Evolutionary conservation across 2,888 invertebrate species (phyloP).

Genomic region (Magallana nippona): DNA sequence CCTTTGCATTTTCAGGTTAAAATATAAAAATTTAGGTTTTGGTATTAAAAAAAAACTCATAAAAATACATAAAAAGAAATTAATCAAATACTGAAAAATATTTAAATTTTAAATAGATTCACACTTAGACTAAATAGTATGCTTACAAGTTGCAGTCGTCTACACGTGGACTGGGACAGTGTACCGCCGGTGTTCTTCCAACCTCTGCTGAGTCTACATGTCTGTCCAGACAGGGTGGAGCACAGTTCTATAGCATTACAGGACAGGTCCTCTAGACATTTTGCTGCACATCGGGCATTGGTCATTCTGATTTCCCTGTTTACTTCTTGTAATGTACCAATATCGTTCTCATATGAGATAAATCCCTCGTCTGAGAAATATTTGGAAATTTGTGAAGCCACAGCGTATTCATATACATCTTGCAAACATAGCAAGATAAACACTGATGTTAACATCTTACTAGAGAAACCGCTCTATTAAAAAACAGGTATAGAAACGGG

Average conservation of each 20-base stretch:
- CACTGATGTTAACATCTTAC: too few relatives aligned
- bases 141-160: background rate
- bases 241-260: slow-evolving; percentile 6
- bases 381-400: background rate
- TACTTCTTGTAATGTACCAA: background rate
- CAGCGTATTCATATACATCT: too few relatives aligned
- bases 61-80: too few relatives aligned
- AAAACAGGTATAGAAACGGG: too few relatives aligned
- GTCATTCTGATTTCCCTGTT: background rate
- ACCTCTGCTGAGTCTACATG: background rate
- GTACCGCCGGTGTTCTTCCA: background rate
- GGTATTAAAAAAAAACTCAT: too few relatives aligned
- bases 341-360: background rate
- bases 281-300: background rate
- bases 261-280: background rate
- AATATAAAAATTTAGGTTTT: too few relatives aligned
- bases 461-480: too few relatives aligned
- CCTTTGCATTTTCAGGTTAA: too few relatives aligned
- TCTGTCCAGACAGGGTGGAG: background rate
- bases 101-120: background rate
- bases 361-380: background rate
- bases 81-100: too few relatives aligned
- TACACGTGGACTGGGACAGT: background rate
- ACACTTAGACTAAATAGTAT: too few relatives aligned
- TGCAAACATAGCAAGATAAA: too few relatives aligned